A percentile compares a stretch with the other conserved stretches of the same genome.
phyloP scores from a whole-genome alignment of 1,140 invertebrate species.

The Panagrolaimus sp. region DNA sequence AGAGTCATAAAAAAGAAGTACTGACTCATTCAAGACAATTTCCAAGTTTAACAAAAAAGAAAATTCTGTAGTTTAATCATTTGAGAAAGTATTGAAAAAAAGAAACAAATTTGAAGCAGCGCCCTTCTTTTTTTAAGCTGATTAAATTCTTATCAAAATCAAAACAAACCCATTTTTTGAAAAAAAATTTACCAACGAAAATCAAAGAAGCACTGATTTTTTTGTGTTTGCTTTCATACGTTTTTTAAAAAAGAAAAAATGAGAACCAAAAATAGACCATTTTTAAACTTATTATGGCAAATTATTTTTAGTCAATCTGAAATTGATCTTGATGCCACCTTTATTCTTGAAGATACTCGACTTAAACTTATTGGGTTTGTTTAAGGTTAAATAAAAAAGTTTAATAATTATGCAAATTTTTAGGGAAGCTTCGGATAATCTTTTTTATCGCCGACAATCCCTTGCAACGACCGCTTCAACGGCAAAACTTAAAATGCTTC shows the following conservation, averaged over 20 bases:
- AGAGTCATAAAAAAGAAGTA: too few relatives aligned
- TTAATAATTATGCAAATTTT: conserved; percentile 22
- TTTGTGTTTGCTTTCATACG: neutral
- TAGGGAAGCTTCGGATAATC: conserved; percentile 35
- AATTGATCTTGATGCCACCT: conserved; percentile 56
- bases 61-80: too few relatives aligned
- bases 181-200: conserved; percentile 60
- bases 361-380: conserved; percentile 51
- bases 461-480: conserved; percentile 53
- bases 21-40: too few relatives aligned
- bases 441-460: conserved; percentile 50
- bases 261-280: conserved; percentile 2
- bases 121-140: conserved; percentile 52
- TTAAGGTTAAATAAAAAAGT: neutral
- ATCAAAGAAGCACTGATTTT: conserved; percentile 8
- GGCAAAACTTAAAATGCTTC: conserved; percentile 50
- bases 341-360: conserved; percentile 55
- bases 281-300: neutral
- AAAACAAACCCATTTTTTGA: too few relatives aligned
- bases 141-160: conserved; percentile 23
- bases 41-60: too few relatives aligned
- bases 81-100: conserved; percentile 42
- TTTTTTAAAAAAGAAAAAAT: conserved; percentile 20
- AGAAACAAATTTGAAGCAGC: conserved; percentile 44
- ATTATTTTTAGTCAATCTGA: conserved; percentile 23